Evolutionary conservation across 2,888 invertebrate genomes (phyloP).

Genomic region (Drosophila monieri): DNA sequence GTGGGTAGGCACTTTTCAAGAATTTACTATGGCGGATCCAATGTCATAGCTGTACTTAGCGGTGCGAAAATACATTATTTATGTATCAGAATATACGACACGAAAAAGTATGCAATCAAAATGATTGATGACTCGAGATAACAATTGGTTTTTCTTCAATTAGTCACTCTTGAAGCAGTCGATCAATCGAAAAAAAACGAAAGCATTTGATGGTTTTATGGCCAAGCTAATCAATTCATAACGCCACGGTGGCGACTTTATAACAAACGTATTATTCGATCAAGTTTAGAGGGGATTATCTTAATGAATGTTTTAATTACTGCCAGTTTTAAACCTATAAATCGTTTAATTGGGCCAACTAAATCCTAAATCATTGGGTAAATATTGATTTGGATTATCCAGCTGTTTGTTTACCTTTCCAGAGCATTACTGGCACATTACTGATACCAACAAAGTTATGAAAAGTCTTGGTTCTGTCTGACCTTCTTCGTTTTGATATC

Average conservation of each 20-base stretch:
- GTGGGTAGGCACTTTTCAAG: conserved; percentile 5
- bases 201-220: conserved; percentile 54
- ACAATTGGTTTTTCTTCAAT: conserved; percentile 52
- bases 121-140: conserved; percentile 68
- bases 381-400: conserved; percentile 33
- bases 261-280: conserved; percentile 12
- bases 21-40: conserved; percentile 42
- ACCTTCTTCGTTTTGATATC: conserved; percentile 26
- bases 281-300: conserved; percentile 1
- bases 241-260: background rate
- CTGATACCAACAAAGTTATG: conserved; percentile 15
- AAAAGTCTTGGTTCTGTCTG: background rate
- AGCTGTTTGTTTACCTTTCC: conserved; percentile 12
- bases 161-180: conserved; percentile 48
- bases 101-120: conserved; percentile 74
- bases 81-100: conserved; percentile 39
- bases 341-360: background rate
- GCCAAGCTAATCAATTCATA: conserved; percentile 19
- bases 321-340: background rate
- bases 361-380: background rate
- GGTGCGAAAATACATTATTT: conserved; percentile 31
- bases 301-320: conserved; percentile 20
- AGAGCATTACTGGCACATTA: conserved; percentile 14
- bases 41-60: conserved; percentile 31
- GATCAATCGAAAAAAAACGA: conserved; percentile 45